Evolutionary conservation across 1,140 invertebrate species (phyloP).

Genomic region (Helicoverpa zea): DNA sequence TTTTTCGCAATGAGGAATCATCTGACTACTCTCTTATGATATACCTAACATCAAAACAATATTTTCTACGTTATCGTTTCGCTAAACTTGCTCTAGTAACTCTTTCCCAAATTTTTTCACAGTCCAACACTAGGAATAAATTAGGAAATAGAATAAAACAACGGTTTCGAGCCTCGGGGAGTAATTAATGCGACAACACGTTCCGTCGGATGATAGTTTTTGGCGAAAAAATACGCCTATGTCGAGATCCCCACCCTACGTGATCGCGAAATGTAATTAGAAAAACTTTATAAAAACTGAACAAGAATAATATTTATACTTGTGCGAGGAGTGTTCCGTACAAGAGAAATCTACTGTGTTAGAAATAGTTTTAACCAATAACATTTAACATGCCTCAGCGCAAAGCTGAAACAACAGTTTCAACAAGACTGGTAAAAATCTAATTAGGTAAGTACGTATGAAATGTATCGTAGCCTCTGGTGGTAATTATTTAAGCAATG

Average conservation of each 20-base stretch:
- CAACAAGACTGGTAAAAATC: constrained; percentile 30
- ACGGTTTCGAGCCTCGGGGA: constrained; percentile 16
- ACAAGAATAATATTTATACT: background rate
- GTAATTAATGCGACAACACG: constrained; percentile 67
- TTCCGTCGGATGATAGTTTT: constrained; percentile 72
- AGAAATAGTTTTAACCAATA: background rate
- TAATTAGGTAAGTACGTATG: constrained; percentile 38
- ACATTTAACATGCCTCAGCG: background rate
- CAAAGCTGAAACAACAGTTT: constrained; percentile 11
- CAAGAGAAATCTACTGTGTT: background rate
- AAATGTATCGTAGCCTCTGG: constrained; percentile 40
- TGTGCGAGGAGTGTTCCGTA: background rate
- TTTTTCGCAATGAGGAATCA: background rate
- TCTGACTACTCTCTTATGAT: background rate
- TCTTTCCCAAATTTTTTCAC: background rate
- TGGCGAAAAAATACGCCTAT: constrained; percentile 83
- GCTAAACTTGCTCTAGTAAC: background rate
- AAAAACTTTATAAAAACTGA: background rate
- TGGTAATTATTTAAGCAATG: constrained; percentile 44
- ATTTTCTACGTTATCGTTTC: background rate
- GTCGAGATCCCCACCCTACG: constrained; percentile 48
- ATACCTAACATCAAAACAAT: background rate
- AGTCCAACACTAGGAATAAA: constrained; percentile 17
- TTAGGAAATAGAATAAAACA: constrained; percentile 27
- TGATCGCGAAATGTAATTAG: constrained; percentile 29